Evolutionary conservation across 2,113 vertebrate genomes (phyloP).

Genomic region (Puma concolor): DNA sequence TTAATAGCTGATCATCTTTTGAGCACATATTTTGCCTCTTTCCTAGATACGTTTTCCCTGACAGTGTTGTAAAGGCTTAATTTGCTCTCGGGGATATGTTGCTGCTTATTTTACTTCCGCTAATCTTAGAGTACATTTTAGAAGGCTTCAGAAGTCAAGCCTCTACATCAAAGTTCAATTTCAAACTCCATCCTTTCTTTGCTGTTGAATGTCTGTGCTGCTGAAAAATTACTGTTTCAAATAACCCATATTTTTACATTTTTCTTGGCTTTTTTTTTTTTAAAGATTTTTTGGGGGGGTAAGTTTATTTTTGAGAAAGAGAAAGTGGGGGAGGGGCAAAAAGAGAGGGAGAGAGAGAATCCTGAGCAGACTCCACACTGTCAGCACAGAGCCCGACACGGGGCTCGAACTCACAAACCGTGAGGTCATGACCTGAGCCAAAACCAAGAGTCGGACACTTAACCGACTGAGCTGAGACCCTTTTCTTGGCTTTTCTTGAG

Average conservation of each 20-base stretch:
- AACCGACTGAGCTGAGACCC: too few species aligned
- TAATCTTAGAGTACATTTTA: not conserved
- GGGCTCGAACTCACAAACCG: too few species aligned
- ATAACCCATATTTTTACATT: not conserved
- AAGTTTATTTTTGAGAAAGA: too few species aligned
- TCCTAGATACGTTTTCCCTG: not conserved
- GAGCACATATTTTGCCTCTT: not conserved
- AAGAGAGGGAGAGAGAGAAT: too few species aligned
- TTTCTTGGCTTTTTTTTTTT: not conserved
- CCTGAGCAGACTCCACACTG: too few species aligned
- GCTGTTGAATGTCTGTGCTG: not conserved
- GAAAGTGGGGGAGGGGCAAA: too few species aligned
- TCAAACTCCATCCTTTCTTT: not conserved
- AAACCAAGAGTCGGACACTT: too few species aligned
- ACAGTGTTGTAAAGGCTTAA: not conserved
- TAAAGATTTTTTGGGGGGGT: too few species aligned
- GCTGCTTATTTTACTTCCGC: not conserved
- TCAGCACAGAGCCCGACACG: too few species aligned
- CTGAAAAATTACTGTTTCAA: not conserved
- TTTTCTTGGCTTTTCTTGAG: conserved; percentile 6
- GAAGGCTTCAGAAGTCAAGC: not conserved
- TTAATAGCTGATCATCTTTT: not conserved
- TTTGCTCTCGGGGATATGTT: not conserved
- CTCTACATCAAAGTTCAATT: not conserved
- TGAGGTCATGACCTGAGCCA: too few species aligned